Conservation (phyloP, 2,113 vertebrate genomes). For the Patagioenas fasciata region DNA sequence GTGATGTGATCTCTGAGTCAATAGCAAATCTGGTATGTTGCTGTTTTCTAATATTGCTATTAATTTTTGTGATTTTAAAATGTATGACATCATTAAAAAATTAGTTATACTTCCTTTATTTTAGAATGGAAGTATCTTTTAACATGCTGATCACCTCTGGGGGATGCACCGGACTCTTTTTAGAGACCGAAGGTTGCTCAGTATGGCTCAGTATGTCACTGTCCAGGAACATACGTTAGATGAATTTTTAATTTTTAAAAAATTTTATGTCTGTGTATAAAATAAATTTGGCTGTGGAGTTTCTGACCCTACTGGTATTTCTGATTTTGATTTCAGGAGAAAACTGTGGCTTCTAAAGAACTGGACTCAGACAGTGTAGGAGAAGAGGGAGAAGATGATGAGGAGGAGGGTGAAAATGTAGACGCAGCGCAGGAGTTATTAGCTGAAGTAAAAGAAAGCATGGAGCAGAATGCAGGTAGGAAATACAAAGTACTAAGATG, state of each 20-base stretch:
- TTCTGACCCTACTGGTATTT: not conserved
- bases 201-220: not conserved
- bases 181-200: not conserved
- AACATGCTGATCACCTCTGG: not conserved
- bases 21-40: conserved; percentile 82
- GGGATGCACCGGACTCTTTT: not conserved
- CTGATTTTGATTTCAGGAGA: conserved; percentile 56
- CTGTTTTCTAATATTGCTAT: not conserved
- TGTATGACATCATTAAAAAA: not conserved
- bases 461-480: conserved; percentile 82
- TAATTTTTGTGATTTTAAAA: not conserved
- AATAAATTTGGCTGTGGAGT: not conserved
- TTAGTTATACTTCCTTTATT: not conserved
- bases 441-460: conserved; percentile 77
- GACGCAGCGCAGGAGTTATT: conserved; percentile 77
- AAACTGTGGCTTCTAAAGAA: conserved; percentile 43
- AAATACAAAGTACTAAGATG: not conserved
- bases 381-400: conserved; percentile 24
- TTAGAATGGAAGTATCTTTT: not conserved
- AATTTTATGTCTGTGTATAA: not conserved
- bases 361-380: not conserved
- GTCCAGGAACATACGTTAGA: not conserved
- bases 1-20: conserved; percentile 80
- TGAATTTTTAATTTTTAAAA: not conserved
- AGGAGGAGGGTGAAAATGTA: conserved; percentile 35